Percentiles rank a stretch among this genome's conserved stretches.
Conservation (phyloP, 30 jellyfish, hydroid and myxozoan genomes). For the Turritopsis dohrnii region DNA sequence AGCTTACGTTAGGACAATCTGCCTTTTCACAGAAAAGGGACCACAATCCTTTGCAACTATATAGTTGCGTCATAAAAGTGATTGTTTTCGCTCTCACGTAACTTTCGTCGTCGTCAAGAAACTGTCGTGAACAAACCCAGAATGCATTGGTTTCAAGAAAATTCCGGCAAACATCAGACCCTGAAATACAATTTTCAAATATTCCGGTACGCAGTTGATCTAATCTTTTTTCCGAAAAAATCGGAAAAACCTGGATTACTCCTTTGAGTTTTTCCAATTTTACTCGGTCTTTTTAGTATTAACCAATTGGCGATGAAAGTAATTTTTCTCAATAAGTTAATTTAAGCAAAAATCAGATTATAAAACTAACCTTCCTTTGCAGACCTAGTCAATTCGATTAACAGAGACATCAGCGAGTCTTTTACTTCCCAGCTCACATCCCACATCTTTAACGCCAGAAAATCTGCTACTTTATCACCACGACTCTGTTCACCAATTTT, state of each 20-base stretch:
- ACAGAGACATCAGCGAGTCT: slow-evolving; percentile 15
- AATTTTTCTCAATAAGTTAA: too few species aligned
- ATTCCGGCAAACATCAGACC: not conserved
- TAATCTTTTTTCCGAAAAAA: too few species aligned
- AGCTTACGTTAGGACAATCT: not conserved
- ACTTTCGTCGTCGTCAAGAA: slow-evolving; percentile 25
- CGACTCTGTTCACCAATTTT: not conserved
- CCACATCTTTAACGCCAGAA: slow-evolving; percentile 22
- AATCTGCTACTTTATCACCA: not conserved
- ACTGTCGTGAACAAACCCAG: slow-evolving; percentile 17
- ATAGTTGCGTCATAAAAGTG: slow-evolving; percentile 8
- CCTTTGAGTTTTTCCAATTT: not conserved
- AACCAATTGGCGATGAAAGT: too few species aligned
- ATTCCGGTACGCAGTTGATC: too few species aligned
- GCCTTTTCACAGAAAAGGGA: not conserved
- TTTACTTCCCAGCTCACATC: slow-evolving; percentile 31
- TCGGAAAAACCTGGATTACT: too few species aligned
- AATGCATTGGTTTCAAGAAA: slow-evolving; percentile 15
- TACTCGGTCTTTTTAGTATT: too few species aligned
- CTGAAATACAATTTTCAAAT: not conserved
- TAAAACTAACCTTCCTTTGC: slow-evolving; percentile 15
- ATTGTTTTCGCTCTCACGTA: slow-evolving; percentile 18
- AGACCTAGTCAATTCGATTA: not conserved
- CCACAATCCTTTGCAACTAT: slow-evolving; percentile 7
- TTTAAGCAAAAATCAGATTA: too few species aligned